Percentiles rank a stretch among this genome's conserved stretches.
These are phyloP conservation scores for Drosophila malerkotliana DNA, from an alignment of 1,140 invertebrate species.

Conservation along the genomic window DNA sequence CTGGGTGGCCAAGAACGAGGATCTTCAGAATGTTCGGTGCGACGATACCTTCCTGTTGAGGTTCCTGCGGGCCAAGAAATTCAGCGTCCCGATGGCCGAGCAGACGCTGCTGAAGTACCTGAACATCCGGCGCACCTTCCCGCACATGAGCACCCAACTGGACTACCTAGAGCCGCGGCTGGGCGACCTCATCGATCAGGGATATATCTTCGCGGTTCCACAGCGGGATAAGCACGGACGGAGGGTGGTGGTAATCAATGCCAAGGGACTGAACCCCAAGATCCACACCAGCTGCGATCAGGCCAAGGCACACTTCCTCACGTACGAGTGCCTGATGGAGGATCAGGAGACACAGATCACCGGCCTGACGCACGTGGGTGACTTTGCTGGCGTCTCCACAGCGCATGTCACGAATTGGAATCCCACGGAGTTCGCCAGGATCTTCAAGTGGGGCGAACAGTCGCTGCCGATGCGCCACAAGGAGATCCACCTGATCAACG, in stretches of 20 bases:
- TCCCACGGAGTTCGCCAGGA: slow-evolving; percentile 87
- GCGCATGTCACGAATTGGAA: slow-evolving; percentile 88
- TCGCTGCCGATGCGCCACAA: slow-evolving; percentile 91
- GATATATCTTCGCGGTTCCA: slow-evolving; percentile 90
- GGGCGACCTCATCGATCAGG: slow-evolving; percentile 87
- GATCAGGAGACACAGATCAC: slow-evolving; percentile 90
- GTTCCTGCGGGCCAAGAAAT: slow-evolving; percentile 91
- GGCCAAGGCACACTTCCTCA: slow-evolving; percentile 87
- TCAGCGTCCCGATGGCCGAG: slow-evolving; percentile 91
- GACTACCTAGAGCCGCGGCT: slow-evolving; percentile 88
- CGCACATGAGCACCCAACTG: slow-evolving; percentile 87
- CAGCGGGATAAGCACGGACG: slow-evolving; percentile 89
- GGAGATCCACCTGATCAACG: slow-evolving; percentile 89
- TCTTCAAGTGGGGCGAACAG: slow-evolving; percentile 91
- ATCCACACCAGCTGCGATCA: slow-evolving; percentile 88
- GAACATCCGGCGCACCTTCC: slow-evolving; percentile 88
- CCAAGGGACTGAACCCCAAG: slow-evolving; percentile 88
- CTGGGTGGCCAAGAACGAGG: slow-evolving; percentile 88
- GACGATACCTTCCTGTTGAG: slow-evolving; percentile 90
- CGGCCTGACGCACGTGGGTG: slow-evolving; percentile 88
- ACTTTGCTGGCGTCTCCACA: slow-evolving; percentile 86
- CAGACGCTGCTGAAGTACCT: slow-evolving; percentile 92
- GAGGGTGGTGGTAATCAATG: slow-evolving; percentile 88
- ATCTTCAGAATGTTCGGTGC: slow-evolving; percentile 88
- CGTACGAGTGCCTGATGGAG: slow-evolving; percentile 90